Evolutionary conservation across 2,888 invertebrate genomes (phyloP), one percentile per base, ranked within the genome.

Genomic region (Notodonta dromedarius): DNA sequence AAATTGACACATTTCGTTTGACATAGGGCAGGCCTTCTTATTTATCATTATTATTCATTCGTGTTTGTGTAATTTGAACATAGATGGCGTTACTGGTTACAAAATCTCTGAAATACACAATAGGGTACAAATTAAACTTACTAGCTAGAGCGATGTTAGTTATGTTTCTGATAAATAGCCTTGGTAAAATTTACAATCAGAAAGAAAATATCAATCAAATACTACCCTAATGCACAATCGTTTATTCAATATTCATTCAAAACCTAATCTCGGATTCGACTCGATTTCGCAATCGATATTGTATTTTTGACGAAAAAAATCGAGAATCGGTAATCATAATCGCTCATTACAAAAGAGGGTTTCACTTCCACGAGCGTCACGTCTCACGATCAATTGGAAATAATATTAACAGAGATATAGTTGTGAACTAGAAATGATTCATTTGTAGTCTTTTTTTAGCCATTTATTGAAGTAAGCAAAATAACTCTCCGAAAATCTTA

Each of bases 361-460:
- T 90, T 90, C 90, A 86, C 88, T 89, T 86, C 85, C 88, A 86
- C 86, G 87, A 85, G 78, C 87, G 89, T 89, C 90, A 91, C 90
- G 91, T 90, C 86, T 88, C 88, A 86, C 89, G 89, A 89, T 84
- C 86, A 84, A 88, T 88, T 86, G 81, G 79, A 85, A 88, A 86
- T 89, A 84, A 85, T 86, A 85, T 86, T 73, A 65, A 66, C 79
- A 60, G 56, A 54, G 82, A 82, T 39, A 62, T 77, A 77, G 60
- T 55, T 46, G n/a, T n/a, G n/a, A 56, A 66, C 79, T 83, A 57
- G 84, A 84, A 66, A 58, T 24, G 24, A 24, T 2, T 2, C 24
- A 24, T 24, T 24, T n/a, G n/a, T n/a, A n/a, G n/a, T 35, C 35
- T 35, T 35, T 35, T 35, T 4, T 5, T 35, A 24, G 2, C 24